Percentiles rank a stretch among this genome's conserved stretches.
These are phyloP conservation scores for Xylota segnis DNA, from an alignment of 2,888 invertebrate species.

Conservation along the genomic window DNA sequence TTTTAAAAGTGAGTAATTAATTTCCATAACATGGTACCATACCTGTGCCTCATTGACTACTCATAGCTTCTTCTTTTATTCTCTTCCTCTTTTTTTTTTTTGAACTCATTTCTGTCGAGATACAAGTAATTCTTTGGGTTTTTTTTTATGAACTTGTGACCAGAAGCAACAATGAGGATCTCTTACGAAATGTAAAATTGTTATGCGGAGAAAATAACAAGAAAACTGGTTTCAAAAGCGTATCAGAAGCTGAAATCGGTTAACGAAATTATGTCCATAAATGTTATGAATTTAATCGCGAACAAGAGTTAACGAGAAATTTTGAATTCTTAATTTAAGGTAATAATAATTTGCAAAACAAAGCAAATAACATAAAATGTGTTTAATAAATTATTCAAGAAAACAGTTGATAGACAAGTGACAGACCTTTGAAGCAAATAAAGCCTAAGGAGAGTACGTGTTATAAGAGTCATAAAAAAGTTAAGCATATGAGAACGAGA, in stretches of 20 bases:
- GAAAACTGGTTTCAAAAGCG: constrained; percentile 32
- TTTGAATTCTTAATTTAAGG: not conserved
- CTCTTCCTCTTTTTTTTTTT: not conserved
- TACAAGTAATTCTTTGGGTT: too few species aligned
- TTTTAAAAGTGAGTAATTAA: constrained; percentile 75
- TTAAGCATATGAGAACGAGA: too few species aligned
- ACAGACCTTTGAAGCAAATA: too few species aligned
- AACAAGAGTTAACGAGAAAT: not conserved
- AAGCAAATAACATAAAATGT: not conserved
- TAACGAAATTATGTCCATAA: not conserved
- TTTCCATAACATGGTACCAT: constrained; percentile 72
- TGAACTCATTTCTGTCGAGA: not conserved
- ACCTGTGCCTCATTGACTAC: constrained; percentile 54
- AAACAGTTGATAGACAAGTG: too few species aligned
- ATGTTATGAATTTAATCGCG: not conserved
- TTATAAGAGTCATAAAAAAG: too few species aligned
- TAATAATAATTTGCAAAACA: not conserved
- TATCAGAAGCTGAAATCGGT: constrained; percentile 12
- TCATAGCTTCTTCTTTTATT: constrained; percentile 49
- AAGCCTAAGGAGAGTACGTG: too few species aligned
- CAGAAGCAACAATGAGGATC: constrained; percentile 30
- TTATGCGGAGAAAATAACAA: not conserved
- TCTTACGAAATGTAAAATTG: constrained; percentile 39
- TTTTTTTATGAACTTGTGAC: constrained; percentile 10
- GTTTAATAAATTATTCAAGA: not conserved